These are phyloP conservation scores for Darevskia nairensis DNA, from an alignment of 2,797 vertebrate genomes.

Conservation along the genomic window DNA sequence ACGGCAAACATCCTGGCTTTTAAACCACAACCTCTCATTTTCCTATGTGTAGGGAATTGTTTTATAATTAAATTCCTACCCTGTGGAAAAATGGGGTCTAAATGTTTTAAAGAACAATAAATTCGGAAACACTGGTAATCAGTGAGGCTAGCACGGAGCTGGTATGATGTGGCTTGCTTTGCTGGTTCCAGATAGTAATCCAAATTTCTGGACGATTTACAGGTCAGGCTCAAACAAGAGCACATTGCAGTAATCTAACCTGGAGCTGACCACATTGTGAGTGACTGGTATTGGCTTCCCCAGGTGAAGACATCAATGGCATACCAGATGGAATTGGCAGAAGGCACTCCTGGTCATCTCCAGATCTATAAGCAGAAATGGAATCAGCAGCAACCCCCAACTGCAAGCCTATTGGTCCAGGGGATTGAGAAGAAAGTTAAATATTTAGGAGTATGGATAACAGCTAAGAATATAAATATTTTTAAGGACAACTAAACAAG, in stretches of 20 bases:
- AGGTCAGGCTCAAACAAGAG: not conserved
- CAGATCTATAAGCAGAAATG: not conserved
- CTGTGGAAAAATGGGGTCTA: not conserved
- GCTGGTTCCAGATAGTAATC: not conserved
- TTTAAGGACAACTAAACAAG: no score
- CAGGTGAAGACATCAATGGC: no score
- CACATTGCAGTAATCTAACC: not conserved
- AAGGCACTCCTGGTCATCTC: no score
- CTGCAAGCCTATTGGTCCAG: not conserved
- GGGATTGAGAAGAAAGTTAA: not conserved
- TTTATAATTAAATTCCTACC: not conserved
- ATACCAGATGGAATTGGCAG: no score
- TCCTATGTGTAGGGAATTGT: not conserved
- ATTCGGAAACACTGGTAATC: not conserved
- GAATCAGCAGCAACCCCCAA: not conserved
- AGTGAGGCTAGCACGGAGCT: not conserved
- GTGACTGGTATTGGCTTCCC: no score
- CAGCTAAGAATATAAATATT: no score
- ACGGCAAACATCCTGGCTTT: not conserved
- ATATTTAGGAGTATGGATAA: no score
- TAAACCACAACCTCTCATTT: not conserved
- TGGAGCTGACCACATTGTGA: not conserved
- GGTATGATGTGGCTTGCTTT: not conserved
- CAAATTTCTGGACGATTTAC: not conserved
- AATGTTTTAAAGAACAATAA: not conserved